A percentile compares a stretch with the other conserved stretches of the same genome.
phyloP scores from a whole-genome alignment of 2,797 vertebrate species.

The Poecilia wingei region DNA sequence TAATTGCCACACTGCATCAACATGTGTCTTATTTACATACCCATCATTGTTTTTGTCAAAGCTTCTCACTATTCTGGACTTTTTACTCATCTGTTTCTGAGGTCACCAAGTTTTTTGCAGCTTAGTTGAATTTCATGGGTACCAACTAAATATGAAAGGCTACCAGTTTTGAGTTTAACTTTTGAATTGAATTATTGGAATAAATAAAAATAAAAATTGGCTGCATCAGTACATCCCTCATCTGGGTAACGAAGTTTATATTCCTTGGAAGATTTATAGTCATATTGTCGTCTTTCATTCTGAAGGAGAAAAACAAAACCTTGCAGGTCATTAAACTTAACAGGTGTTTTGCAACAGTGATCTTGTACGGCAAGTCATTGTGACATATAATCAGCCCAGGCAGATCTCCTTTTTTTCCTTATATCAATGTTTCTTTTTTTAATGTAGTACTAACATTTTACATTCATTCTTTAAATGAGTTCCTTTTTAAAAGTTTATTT shows the following conservation, averaged over 20 bases:
- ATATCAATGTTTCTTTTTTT: background rate
- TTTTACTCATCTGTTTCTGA: no score
- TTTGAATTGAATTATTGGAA: background rate
- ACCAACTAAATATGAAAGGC: no score
- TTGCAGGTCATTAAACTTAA: background rate
- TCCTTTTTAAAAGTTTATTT: background rate
- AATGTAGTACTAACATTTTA: background rate
- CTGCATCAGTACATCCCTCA: background rate
- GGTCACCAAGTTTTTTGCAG: no score
- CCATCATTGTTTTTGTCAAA: no score
- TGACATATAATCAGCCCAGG: background rate
- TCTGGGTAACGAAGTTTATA: background rate
- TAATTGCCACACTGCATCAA: background rate
- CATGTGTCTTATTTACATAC: no score
- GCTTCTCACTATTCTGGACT: no score
- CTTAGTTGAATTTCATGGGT: no score
- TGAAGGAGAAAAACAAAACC: background rate
- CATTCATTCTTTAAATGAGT: background rate
- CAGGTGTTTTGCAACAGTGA: background rate
- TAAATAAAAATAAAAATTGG: no score
- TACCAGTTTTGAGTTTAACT: background rate
- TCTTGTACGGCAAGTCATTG: background rate
- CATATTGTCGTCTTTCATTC: background rate
- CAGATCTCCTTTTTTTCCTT: background rate
- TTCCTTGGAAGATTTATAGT: background rate